phyloP scores from a whole-genome alignment of 64 coral and sea anemone genomes.

The Dendrophyllia cribrosa region DNA sequence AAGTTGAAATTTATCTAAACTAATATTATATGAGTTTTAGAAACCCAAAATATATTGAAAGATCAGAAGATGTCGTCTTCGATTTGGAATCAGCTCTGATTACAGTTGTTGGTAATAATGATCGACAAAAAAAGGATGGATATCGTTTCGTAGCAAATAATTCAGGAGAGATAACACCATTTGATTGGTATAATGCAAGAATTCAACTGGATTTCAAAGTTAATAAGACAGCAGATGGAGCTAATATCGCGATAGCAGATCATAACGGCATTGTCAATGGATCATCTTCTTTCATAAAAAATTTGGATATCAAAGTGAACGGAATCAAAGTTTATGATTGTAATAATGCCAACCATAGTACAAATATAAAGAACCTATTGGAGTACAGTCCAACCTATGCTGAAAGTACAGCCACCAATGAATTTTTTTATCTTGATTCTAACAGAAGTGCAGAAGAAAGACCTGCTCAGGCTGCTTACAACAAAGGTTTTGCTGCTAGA shows the following conservation, averaged over 20 bases:
- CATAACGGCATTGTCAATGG: neutral
- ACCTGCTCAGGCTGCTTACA: neutral
- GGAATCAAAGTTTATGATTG: neutral
- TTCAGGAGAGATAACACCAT: neutral
- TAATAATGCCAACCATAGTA: neutral
- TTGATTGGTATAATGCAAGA: too few species aligned
- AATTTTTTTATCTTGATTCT: conserved; percentile 49
- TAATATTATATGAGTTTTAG: conserved; percentile 11
- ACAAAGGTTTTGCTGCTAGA: conserved; percentile 9
- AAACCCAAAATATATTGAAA: neutral
- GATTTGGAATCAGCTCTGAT: neutral
- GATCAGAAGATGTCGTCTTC: too few species aligned
- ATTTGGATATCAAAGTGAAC: neutral
- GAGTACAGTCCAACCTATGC: conserved; percentile 21
- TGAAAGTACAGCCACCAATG: neutral
- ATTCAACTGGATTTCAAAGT: neutral
- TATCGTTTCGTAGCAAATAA: neutral
- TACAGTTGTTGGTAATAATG: too few species aligned
- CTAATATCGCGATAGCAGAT: neutral
- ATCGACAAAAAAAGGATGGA: too few species aligned
- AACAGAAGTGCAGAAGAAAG: neutral
- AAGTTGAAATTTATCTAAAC: conserved; percentile 14
- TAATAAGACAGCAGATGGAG: neutral
- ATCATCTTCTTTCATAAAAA: neutral
- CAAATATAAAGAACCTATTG: conserved; percentile 38